Base-by-base conservation (phyloP, 2,797 vertebrate species). In the Coregonus suidteri region DNA sequence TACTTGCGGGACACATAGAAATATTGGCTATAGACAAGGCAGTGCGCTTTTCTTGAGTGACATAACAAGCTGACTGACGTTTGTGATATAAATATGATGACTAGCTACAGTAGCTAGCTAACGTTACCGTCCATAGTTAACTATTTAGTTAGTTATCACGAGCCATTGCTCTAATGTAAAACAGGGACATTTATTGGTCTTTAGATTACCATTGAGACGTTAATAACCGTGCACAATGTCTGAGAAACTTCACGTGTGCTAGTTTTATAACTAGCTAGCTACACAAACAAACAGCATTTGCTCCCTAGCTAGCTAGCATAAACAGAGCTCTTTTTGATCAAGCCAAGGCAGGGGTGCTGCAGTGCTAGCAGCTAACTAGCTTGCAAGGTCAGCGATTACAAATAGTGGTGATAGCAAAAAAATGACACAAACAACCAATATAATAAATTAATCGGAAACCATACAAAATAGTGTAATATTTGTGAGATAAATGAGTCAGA, bases 381-480 rank as follows among this genome's bases (percentile, higher is more conserved):
- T 47, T 47, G 41, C 93, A 95, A 95, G 93, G 94, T 95, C 94
- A 94, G 92, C 31, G 82, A 84, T 74, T 80, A 53, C 47, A 73
- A 18, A 7, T 20, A 0, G 34, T 18, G 16, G 62, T 20, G 78
- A 31, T 70, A 4, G 35, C 52, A 73, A 18, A 35, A 13, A n/a
- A 31, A 62, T 41, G 47, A 71, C 71, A 15, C 7, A 9, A 0
- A 13, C 0, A 0, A 30, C 37, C 1, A 0, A 6, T 1, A 13
- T 0, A 0, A 34, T 25, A 1, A 0, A 31, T 20, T 0, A 30
- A 4, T 18, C 0, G 0, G 0, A 0, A 0, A 2, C 0, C 1
- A 2, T 2, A 35, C 0, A 1, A 1, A 0, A 0, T 0, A 1
- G 15, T 20, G 0, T 0, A 3, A 0, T 0, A 1, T 0, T 1